These are phyloP conservation scores for Nomia melanderi DNA, from an alignment of 1,140 invertebrate genomes.

Conservation along the genomic window DNA sequence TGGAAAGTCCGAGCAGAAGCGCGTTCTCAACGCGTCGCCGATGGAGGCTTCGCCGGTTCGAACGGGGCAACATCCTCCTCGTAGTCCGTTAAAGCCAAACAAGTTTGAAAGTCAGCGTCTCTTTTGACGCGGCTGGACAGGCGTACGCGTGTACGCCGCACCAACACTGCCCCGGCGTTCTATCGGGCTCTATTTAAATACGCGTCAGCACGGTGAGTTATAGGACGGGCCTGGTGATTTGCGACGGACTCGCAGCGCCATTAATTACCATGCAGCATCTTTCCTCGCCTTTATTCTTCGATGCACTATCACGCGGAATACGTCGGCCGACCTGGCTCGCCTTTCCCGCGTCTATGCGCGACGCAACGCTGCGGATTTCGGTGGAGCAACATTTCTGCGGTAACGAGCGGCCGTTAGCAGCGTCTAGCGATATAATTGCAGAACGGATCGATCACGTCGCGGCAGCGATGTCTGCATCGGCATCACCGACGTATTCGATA, in stretches of 20 bases:
- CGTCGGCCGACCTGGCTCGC: no score
- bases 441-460: no score
- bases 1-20: neutral
- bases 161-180: constrained; percentile 44
- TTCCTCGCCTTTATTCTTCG: constrained; percentile 73
- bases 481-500: constrained; percentile 44
- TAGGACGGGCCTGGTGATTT: constrained; percentile 76
- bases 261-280: constrained; percentile 78
- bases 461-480: neutral
- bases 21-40: neutral
- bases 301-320: constrained; percentile 29
- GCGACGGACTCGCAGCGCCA: constrained; percentile 74
- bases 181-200: constrained; percentile 78
- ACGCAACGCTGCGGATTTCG: no score
- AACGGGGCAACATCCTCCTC: neutral
- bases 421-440: no score
- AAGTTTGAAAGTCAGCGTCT: constrained; percentile 33
- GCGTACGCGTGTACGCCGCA: constrained; percentile 37
- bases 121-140: constrained; percentile 43
- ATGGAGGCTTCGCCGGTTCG: neutral
- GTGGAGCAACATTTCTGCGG: neutral
- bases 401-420: neutral
- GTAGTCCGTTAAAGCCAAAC: neutral
- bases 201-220: constrained; percentile 75
- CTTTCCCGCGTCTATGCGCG: no score